A percentile compares a stretch with the other conserved stretches of the same genome.
These are phyloP conservation scores for Lottia scabra DNA, from an alignment of 2,888 invertebrate genomes.

Conservation along the genomic window DNA sequence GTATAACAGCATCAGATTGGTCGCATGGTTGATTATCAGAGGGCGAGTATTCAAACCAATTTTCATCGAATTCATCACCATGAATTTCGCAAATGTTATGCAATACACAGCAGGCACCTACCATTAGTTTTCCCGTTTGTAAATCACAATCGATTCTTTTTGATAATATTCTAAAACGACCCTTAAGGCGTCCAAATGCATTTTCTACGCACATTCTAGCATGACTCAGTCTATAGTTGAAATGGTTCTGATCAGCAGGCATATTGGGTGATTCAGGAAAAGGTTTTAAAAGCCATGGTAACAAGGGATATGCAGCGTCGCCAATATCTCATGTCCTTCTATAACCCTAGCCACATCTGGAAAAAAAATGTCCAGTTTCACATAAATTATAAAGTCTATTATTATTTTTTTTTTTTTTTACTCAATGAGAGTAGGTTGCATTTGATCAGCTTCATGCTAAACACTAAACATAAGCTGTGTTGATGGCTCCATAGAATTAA, in stretches of 20 bases:
- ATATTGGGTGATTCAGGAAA: conserved; percentile 7
- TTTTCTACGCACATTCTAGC: conserved; percentile 22
- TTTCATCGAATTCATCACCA: conserved; percentile 12
- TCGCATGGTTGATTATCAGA: too few relatives aligned
- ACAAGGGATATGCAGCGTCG: conserved; percentile 25
- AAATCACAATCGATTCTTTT: conserved; percentile 15
- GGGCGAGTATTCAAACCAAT: neutral
- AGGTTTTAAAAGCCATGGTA: conserved; percentile 21
- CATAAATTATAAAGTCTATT: too few relatives aligned
- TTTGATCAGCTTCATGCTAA: too few relatives aligned
- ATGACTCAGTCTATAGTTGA: conserved; percentile 25
- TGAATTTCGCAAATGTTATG: conserved; percentile 26
- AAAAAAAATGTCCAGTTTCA: too few relatives aligned
- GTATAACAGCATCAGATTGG: too few relatives aligned
- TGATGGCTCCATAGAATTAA: too few relatives aligned
- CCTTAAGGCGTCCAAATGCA: conserved; percentile 23
- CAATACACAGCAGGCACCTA: neutral
- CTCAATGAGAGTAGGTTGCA: too few relatives aligned
- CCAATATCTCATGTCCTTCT: neutral
- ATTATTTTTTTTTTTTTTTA: too few relatives aligned
- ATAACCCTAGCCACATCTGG: too few relatives aligned
- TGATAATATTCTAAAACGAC: conserved; percentile 17
- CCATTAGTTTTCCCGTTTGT: conserved; percentile 3
- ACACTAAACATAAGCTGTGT: too few relatives aligned
- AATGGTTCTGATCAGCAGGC: conserved; percentile 8